Conservation (phyloP, 2,113 vertebrate species). For the Sinocyclocheilus anophthalmus region DNA sequence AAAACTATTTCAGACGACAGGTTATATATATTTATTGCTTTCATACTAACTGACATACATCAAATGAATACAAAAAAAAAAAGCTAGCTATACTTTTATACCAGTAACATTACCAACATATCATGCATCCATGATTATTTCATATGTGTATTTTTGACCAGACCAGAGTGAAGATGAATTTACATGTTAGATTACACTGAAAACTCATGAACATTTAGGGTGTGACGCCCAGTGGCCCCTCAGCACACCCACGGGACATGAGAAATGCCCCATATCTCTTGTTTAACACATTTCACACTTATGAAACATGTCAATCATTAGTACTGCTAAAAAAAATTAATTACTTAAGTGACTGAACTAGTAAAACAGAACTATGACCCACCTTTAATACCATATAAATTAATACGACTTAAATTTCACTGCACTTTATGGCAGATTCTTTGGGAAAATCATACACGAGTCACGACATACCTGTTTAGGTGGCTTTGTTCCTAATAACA, state of each 20-base stretch:
- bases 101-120: neutral
- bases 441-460: neutral
- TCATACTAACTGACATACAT: neutral
- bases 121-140: neutral
- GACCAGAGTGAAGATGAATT: neutral
- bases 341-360: neutral
- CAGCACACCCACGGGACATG: neutral
- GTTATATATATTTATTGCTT: neutral
- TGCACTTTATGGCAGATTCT: neutral
- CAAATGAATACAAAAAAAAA: neutral
- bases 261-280: constrained; percentile 14
- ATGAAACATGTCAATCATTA: neutral
- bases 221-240: constrained; percentile 5
- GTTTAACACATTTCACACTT: constrained; percentile 40
- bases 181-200: constrained; percentile 11
- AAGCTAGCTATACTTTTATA: neutral
- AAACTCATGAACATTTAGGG: constrained; percentile 12
- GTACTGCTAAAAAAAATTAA: neutral
- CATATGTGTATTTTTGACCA: neutral
- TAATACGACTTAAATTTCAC: neutral
- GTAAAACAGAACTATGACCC: neutral
- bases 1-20: neutral
- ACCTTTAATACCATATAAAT: neutral
- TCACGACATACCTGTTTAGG: neutral
- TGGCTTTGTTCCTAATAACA: neutral